Base-by-base conservation (phyloP, 2,797 vertebrate genomes). In the Rhinogobio ventralis region DNA sequence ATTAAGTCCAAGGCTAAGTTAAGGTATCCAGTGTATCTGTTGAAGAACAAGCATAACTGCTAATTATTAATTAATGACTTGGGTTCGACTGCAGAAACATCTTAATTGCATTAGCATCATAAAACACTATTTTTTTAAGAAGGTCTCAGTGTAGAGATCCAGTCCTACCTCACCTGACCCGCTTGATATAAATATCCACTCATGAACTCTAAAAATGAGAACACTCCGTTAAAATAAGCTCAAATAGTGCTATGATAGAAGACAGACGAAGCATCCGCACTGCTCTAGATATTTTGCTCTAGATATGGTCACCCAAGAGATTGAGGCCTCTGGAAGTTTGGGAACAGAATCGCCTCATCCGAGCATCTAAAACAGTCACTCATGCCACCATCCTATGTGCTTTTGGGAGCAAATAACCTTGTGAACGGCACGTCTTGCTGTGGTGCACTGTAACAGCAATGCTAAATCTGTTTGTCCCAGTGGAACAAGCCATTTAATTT, bases 131-230 rank as follows among this genome's bases (percentile, higher is more conserved):
- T 91, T 85, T 53, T 86, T 91, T 85, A 90, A 88, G 87, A 90
- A 87, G 87, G 84, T 89, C 89, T 88, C 84, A 13, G 67, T 84
- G 89, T 88, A 90, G 90, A 87, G 83, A 87, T 87, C 90, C 89
- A 85, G 90, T 91, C 84, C 83, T 90, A 91, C 88, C 90, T 93
- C 87, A 79, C 85, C 89, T 93, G 95, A 94, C 94, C 95, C n/a
- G 92, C 85, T 94, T 93, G 91, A 91, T 95, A 95, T 93, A 94
- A 94, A 95, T 95, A 95, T 87, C 94, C 85, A 20, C 46, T 86
- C 88, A 90, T 93, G 92, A 95, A 93, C 89, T 94, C 92, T 90
- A 89, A 84, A 90, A 93, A 94, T 74, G 92, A 90, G 91, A 93
- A 87, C 89, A 86, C 87, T 91, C 91, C 77, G 90, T 93, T 93